Percentiles rank a stretch among this genome's conserved stretches.
Conservation (phyloP, 2,888 invertebrate species). For the Leucophenga montana region DNA sequence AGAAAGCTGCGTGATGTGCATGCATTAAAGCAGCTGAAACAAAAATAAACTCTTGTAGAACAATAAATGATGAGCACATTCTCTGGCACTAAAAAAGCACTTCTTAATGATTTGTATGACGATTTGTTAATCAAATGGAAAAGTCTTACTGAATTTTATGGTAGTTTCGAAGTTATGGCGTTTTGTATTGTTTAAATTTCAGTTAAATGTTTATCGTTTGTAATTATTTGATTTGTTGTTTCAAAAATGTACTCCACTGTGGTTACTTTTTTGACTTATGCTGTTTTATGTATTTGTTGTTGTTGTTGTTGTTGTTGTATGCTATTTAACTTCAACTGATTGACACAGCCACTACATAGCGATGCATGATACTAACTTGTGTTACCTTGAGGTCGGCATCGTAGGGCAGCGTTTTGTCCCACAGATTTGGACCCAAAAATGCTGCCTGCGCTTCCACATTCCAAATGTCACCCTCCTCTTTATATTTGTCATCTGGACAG, state of each 20-base stretch:
- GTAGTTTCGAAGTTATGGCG: too few relatives aligned
- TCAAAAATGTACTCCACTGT: not conserved
- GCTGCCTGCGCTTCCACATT: constrained; percentile 94
- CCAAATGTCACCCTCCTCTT: constrained; percentile 90
- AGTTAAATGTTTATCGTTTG: not conserved
- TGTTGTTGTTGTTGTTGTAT: constrained; percentile 10
- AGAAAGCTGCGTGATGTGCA: too few relatives aligned
- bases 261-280: not conserved
- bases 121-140: not conserved
- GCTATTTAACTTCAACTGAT: constrained; percentile 31
- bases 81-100: not conserved
- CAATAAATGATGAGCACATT: constrained; percentile 13
- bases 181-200: not conserved
- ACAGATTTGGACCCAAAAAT: constrained; percentile 95
- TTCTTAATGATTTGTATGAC: not conserved
- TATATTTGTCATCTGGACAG: constrained; percentile 77
- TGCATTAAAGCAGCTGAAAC: not conserved
- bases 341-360: constrained; percentile 69
- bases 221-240: not conserved
- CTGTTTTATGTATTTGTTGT: constrained; percentile 2
- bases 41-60: not conserved
- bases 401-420: constrained; percentile 94
- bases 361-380: constrained; percentile 77
- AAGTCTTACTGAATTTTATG: too few relatives aligned
- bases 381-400: constrained; percentile 96